Percentiles rank a stretch among this genome's conserved stretches.
These are phyloP conservation scores for Schizopygopsis malacanthus DNA, from an alignment of 2,797 vertebrate genomes.

Conservation along the genomic window DNA sequence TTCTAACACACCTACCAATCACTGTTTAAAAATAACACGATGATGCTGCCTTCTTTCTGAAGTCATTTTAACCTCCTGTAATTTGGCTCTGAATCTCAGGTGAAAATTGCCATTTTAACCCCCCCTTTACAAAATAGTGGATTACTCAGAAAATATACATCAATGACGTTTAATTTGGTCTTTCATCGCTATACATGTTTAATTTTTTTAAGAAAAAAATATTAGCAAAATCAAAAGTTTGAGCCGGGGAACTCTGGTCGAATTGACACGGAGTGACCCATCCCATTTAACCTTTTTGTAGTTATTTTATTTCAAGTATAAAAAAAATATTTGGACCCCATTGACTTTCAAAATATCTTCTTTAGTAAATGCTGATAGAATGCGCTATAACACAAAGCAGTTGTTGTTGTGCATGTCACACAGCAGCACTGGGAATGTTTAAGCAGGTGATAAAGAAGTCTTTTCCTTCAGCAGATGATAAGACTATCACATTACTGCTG, in stretches of 20 bases:
- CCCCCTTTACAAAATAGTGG: neutral
- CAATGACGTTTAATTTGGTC: neutral
- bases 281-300: neutral
- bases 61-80: neutral
- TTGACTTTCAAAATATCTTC: neutral
- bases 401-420: constrained; percentile 24
- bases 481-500: constrained; percentile 31
- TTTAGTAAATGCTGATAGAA: neutral
- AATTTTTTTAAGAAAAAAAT: neutral
- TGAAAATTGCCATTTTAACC: too few species aligned
- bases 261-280: too few species aligned
- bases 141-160: neutral
- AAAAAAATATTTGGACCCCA: neutral
- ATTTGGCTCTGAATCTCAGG: neutral
- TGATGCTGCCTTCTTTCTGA: neutral
- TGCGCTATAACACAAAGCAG: constrained; percentile 3
- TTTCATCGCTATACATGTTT: neutral
- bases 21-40: neutral
- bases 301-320: too few species aligned
- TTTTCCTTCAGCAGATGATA: constrained; percentile 41
- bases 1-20: neutral
- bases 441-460: constrained; percentile 26
- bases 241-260: neutral
- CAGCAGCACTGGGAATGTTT: constrained; percentile 24
- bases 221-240: neutral